Conservation (phyloP, 2,113 vertebrate genomes). For the Phoenicopterus ruber region DNA sequence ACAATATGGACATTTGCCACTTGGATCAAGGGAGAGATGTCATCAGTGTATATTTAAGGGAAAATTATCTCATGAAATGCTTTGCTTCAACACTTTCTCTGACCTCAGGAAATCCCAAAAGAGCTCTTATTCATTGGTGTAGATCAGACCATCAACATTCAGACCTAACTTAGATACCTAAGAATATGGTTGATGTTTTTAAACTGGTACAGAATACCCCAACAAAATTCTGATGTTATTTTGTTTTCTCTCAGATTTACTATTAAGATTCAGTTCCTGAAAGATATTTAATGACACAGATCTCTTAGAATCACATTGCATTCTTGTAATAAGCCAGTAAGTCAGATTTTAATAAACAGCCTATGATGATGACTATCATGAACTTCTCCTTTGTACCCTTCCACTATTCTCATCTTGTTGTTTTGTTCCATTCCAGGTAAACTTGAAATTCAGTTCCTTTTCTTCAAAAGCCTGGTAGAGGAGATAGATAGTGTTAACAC, state of each 20-base stretch:
- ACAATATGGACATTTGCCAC: background rate
- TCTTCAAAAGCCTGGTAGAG: background rate
- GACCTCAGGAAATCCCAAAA: background rate
- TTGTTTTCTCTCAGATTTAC: background rate
- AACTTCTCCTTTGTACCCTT: background rate
- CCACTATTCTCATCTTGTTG: background rate
- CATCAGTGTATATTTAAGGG: background rate
- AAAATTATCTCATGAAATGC: background rate
- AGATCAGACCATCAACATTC: background rate
- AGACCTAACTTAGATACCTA: background rate
- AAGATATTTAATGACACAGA: background rate
- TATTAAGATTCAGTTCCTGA: background rate
- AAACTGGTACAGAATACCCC: background rate
- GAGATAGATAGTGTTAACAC: background rate
- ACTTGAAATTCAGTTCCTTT: background rate
- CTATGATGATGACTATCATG: background rate
- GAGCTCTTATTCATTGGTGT: background rate
- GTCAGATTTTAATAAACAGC: background rate
- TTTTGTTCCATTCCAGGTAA: background rate
- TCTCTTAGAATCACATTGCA: background rate
- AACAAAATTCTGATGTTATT: background rate
- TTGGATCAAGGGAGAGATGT: background rate
- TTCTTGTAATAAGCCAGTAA: background rate
- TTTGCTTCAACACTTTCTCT: background rate
- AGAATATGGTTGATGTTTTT: background rate